A percentile compares a stretch with the other conserved stretches of the same genome.
These are phyloP conservation scores for Ailurus styani DNA, from an alignment of 2,113 vertebrate genomes.

Conservation along the genomic window DNA sequence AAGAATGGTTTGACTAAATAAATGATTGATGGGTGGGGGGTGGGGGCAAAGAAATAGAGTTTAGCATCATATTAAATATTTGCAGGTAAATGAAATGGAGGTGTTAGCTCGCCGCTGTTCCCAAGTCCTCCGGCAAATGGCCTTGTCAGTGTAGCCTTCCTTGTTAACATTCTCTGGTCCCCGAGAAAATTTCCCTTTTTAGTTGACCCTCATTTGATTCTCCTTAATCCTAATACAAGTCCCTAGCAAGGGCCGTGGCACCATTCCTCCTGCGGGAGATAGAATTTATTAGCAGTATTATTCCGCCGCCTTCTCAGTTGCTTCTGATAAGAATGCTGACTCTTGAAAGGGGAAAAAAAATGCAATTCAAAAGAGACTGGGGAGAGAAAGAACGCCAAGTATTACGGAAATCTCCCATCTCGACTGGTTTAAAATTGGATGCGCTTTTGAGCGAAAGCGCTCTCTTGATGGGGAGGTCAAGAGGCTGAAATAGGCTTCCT, in stretches of 20 bases:
- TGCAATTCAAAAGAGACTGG: background rate
- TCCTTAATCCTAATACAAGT: background rate
- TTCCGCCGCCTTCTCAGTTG: background rate
- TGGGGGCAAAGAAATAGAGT: background rate
- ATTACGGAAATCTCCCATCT: background rate
- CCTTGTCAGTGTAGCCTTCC: background rate
- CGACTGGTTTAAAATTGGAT: conserved; percentile 44
- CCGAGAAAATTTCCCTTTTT: background rate
- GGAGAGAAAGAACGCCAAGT: background rate
- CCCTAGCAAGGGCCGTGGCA: background rate
- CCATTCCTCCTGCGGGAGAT: background rate
- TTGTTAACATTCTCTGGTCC: background rate
- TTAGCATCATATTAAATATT: background rate
- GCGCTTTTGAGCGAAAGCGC: background rate
- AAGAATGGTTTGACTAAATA: background rate
- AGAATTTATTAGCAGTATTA: background rate
- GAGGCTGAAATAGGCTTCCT: background rate
- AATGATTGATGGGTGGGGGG: background rate
- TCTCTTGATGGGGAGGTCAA: background rate
- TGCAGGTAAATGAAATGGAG: background rate
- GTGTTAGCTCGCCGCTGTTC: background rate
- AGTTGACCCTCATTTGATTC: background rate
- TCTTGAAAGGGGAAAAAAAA: background rate
- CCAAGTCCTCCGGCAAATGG: background rate
- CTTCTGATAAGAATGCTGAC: background rate